phyloP scores from a whole-genome alignment of 2,888 invertebrate species.

The Coremacera marginata region DNA sequence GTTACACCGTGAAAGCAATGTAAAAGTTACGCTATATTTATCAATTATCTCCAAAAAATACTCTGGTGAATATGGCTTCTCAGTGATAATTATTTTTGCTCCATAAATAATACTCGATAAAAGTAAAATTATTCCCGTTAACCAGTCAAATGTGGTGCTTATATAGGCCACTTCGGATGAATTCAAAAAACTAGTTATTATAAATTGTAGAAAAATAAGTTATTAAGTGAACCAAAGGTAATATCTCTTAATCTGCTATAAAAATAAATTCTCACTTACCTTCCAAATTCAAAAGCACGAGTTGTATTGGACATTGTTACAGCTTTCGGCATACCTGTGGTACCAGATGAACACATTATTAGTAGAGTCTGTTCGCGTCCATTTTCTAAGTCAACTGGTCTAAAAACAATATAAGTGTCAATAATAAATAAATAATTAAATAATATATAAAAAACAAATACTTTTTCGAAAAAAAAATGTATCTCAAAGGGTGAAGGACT shows the following conservation, averaged over 20 bases:
- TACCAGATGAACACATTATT: slow-evolving; percentile 41
- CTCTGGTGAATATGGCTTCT: slow-evolving; percentile 52
- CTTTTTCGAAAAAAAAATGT: no score
- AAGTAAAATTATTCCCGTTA: slow-evolving; percentile 25
- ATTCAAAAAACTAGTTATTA: slow-evolving; percentile 23
- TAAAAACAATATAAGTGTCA: no score
- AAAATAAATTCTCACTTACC: neutral
- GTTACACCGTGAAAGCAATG: slow-evolving; percentile 53
- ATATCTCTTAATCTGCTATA: neutral
- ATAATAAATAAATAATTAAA: no score
- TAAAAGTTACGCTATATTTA: slow-evolving; percentile 56
- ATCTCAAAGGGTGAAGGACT: no score
- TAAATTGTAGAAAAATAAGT: no score
- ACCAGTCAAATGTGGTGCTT: slow-evolving; percentile 40
- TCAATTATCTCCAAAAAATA: slow-evolving; percentile 54
- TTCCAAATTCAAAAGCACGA: slow-evolving; percentile 6
- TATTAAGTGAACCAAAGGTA: no score
- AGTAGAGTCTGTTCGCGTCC: slow-evolving; percentile 41
- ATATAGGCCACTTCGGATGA: slow-evolving; percentile 5
- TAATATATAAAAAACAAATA: no score
- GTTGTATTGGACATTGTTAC: slow-evolving; percentile 37
- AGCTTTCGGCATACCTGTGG: slow-evolving; percentile 41
- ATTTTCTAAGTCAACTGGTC: slow-evolving; percentile 38
- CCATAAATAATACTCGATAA: slow-evolving; percentile 32
- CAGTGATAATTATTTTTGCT: slow-evolving; percentile 42